Evolutionary conservation across 2,797 vertebrate species (phyloP).

Genomic region (Rhinichthys osculus): DNA sequence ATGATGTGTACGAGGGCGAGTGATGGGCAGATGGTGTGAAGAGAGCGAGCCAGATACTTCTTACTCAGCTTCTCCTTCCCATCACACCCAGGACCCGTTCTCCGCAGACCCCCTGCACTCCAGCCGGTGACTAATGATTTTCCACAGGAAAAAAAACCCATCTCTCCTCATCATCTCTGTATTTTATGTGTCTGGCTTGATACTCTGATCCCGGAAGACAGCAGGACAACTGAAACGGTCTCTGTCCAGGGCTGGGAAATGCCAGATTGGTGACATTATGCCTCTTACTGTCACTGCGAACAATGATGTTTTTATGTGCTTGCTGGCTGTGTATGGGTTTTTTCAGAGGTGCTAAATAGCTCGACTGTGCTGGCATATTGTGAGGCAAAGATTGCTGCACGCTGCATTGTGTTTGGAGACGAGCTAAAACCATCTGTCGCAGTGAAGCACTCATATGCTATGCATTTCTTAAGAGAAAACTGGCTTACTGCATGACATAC

Average conservation of each 20-base stretch:
- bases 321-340: neutral
- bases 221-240: conserved; percentile 31
- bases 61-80: conserved; percentile 60
- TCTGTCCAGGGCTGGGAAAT: conserved; percentile 24
- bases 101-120: conserved; percentile 65
- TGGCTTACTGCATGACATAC: conserved; percentile 6
- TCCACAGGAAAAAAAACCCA: conserved; percentile 66
- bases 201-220: neutral
- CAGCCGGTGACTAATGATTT: conserved; percentile 76
- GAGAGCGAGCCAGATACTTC: conserved; percentile 62
- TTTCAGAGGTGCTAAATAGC: conserved; percentile 35
- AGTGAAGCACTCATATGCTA: conserved; percentile 12
- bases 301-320: conserved; percentile 30
- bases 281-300: neutral
- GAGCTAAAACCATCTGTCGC: conserved; percentile 24
- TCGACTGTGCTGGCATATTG: conserved; percentile 25
- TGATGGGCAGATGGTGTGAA: conserved; percentile 72
- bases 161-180: conserved; percentile 53
- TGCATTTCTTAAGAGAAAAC: conserved; percentile 7
- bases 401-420: conserved; percentile 11
- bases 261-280: conserved; percentile 32
- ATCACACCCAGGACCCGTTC: conserved; percentile 59
- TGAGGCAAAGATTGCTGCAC: conserved; percentile 8
- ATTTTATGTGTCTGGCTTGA: conserved; percentile 15
- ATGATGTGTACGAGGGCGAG: neutral